phyloP scores from a whole-genome alignment of 1,140 invertebrate species.

The Choristoneura fumiferana region DNA sequence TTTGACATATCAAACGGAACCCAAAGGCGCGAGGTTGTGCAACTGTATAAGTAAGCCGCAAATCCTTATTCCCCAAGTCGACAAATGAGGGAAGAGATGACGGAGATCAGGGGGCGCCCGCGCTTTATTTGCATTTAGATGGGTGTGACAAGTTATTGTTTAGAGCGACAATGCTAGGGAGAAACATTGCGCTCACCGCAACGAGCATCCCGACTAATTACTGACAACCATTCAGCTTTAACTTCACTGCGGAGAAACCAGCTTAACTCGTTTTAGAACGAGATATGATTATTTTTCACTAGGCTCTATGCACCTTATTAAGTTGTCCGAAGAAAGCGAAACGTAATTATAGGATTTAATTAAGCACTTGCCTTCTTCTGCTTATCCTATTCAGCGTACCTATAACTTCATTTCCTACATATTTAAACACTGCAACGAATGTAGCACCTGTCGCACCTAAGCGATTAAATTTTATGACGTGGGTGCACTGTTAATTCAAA shows the following conservation, averaged over 20 bases:
- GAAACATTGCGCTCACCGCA: slow-evolving; percentile 18
- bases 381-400: background rate
- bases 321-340: too few relatives aligned
- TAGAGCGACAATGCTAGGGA: slow-evolving; percentile 34
- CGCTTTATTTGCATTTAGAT: slow-evolving; percentile 69
- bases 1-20: too few relatives aligned
- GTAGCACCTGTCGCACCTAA: slow-evolving; percentile 6
- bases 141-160: slow-evolving; percentile 60
- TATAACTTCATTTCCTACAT: background rate
- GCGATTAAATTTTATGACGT: slow-evolving; percentile 7
- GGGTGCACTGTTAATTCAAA: slow-evolving; percentile 2
- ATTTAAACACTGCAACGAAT: slow-evolving; percentile 3
- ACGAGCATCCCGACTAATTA: slow-evolving; percentile 46
- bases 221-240: slow-evolving; percentile 23
- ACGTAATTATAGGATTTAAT: too few relatives aligned
- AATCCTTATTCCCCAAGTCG: slow-evolving; percentile 32
- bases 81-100: slow-evolving; percentile 59
- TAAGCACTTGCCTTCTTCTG: too few relatives aligned
- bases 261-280: background rate
- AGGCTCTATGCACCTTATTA: too few relatives aligned
- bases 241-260: background rate
- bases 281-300: slow-evolving; percentile 1
- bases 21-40: slow-evolving; percentile 22
- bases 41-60: slow-evolving; percentile 32
- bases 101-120: slow-evolving; percentile 52